A percentile compares a stretch with the other conserved stretches of the same genome.
Evolutionary conservation across 2,113 vertebrate genomes (phyloP).

Genomic region (Damaliscus lunatus): DNA sequence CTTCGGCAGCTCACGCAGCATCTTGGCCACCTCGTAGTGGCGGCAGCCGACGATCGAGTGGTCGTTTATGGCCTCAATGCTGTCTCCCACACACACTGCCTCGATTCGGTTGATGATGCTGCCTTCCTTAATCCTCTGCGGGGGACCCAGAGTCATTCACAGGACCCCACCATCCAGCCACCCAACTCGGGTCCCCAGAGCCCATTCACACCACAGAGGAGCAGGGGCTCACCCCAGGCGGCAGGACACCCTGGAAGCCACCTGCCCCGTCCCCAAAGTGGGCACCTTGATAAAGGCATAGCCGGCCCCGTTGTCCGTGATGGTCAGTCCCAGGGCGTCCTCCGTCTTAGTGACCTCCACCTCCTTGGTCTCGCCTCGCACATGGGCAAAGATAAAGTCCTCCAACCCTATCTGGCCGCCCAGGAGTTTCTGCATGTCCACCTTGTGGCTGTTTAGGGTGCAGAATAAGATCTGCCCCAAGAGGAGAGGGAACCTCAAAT

Average conservation of each 20-base stretch:
- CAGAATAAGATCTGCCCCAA: slow-evolving; percentile 93
- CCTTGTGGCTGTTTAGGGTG: slow-evolving; percentile 97
- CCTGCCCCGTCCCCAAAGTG: rapidly evolving
- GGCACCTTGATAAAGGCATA: slow-evolving; percentile 97
- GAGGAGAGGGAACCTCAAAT: background rate
- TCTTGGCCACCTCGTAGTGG: slow-evolving; percentile 97
- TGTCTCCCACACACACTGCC: slow-evolving; percentile 92
- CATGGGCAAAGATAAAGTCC: slow-evolving; percentile 97
- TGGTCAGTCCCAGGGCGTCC: slow-evolving; percentile 95
- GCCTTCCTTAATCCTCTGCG: slow-evolving; percentile 94
- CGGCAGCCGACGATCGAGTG: slow-evolving; percentile 97
- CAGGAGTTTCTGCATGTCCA: slow-evolving; percentile 98
- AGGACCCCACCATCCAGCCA: rapidly evolving
- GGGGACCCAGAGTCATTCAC: background rate
- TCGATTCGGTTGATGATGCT: slow-evolving; percentile 93
- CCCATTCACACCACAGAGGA: background rate
- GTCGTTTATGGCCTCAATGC: slow-evolving; percentile 98
- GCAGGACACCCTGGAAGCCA: background rate
- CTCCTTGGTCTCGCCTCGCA: slow-evolving; percentile 95
- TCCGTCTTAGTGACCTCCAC: slow-evolving; percentile 97
- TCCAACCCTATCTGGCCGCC: slow-evolving; percentile 98
- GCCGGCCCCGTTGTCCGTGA: slow-evolving; percentile 96
- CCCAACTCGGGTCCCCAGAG: background rate
- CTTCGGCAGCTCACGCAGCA: slow-evolving; percentile 94
- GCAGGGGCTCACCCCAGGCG: background rate